Conservation (phyloP, 37 sponge, comb jelly and placozoan genomes). For the Halichondria panicea region DNA sequence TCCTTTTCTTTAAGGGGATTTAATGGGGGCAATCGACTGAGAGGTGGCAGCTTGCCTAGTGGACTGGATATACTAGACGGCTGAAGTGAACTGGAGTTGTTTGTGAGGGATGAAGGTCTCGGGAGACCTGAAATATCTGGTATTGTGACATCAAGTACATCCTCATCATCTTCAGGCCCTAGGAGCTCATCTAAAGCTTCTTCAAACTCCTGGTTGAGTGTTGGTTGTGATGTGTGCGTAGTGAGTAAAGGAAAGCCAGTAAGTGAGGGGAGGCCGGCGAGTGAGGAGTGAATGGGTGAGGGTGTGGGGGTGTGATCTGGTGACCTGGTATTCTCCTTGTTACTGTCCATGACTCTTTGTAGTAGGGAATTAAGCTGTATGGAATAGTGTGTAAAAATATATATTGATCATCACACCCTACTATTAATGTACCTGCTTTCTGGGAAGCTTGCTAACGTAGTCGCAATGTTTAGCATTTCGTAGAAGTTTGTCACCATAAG, state of each 20-base stretch:
- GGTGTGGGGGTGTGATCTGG: neutral
- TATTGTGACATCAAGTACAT: too few relatives aligned
- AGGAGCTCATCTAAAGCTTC: neutral
- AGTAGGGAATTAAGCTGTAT: constrained; percentile 36
- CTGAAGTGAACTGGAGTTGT: too few relatives aligned
- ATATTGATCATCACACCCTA: neutral
- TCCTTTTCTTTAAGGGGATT: neutral
- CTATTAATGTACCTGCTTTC: constrained; percentile 11
- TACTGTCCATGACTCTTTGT: constrained; percentile 32
- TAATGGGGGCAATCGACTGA: too few relatives aligned
- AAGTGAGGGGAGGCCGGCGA: neutral
- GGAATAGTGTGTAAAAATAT: neutral
- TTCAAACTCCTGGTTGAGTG: neutral
- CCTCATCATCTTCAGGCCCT: neutral
- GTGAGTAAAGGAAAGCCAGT: neutral
- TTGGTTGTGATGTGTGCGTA: neutral
- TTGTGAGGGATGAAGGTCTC: too few relatives aligned
- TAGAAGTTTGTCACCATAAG: neutral
- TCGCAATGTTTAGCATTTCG: neutral
- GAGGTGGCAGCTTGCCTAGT: too few relatives aligned
- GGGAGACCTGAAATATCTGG: too few relatives aligned
- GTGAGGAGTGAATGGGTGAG: neutral
- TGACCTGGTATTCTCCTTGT: neutral
- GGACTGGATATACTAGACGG: too few relatives aligned
- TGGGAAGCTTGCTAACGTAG: neutral